These are phyloP conservation scores for Gari tellinella DNA, from an alignment of 2,888 invertebrate species.

Conservation along the genomic window DNA sequence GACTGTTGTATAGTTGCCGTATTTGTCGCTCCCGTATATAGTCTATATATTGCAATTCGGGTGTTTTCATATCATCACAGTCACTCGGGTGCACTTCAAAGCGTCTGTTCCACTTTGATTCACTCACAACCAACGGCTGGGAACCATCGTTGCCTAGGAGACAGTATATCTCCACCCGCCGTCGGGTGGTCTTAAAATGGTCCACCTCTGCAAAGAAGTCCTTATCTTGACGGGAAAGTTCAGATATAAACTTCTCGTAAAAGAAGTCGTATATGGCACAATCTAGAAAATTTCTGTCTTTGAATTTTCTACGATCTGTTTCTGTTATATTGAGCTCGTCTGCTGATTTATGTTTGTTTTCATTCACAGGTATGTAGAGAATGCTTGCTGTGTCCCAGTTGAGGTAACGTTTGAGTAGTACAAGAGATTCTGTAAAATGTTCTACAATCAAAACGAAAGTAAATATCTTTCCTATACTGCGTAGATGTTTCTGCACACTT, in stretches of 20 bases:
- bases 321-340: constrained; percentile 25
- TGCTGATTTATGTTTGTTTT: constrained; percentile 22
- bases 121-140: constrained; percentile 9
- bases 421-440: constrained; percentile 49
- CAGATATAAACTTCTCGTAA: constrained; percentile 27
- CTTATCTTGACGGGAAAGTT: constrained; percentile 11
- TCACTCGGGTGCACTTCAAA: constrained; percentile 32
- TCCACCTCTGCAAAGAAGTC: constrained; percentile 53
- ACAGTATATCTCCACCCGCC: constrained; percentile 30
- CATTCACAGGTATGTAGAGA: constrained; percentile 52
- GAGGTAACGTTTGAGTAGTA: constrained; percentile 36
- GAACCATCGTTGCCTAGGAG: constrained; percentile 1
- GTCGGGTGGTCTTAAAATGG: constrained; percentile 28
- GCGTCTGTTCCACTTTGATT: constrained; percentile 41
- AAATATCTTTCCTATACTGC: constrained; percentile 31
- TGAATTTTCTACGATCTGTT: constrained; percentile 36
- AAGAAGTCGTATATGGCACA: constrained; percentile 47
- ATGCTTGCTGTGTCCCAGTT: constrained; percentile 41
- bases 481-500: constrained; percentile 20
- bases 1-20: constrained; percentile 14
- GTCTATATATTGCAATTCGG: constrained; percentile 44
- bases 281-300: constrained; percentile 52
- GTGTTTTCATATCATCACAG: constrained; percentile 44
- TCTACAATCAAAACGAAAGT: constrained; percentile 44
- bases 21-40: constrained; percentile 18